Base-by-base conservation (phyloP, 2,113 vertebrate species). In the Coreoperca whiteheadi region DNA sequence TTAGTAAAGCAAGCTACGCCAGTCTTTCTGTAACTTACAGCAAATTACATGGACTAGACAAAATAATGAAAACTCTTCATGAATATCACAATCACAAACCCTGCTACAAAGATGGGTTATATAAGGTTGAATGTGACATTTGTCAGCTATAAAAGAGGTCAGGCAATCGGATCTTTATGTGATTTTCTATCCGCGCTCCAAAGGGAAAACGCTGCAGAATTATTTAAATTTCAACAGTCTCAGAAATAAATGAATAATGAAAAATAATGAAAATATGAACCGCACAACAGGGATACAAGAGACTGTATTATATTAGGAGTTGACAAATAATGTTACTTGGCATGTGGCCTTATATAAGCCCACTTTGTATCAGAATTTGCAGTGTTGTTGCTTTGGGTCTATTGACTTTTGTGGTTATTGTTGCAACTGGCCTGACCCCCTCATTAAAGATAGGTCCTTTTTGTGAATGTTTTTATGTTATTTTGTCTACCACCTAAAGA, bases 41-140 rank as follows among this genome's bases (percentile, higher is more conserved):
- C 21, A 41, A 32, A 75, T 53, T 75, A 18, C 8, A 43, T 21
- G 11, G 4, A 10, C 18, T 41, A 30, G 6, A 54, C n/a, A 14
- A 28, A 54, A 65, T 41, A 54, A 54, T 41, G n/a, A 76, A 41
- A 28, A 66, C n/a, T 20, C 37, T 41, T 66, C 14, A 46, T 46
- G 15, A 63, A 51, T 34, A 37, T 20, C 30, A 56, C 50, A 43
- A 43, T 67, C 15, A 28, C 25, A 65, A 53, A n/a, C 21, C 4
- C 25, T 34, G 39, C 37, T 59, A 14, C 60, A 73, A 15, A 34
- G 59, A 43, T 37, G 51, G 28, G 37, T n/a, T 69, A 20, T 25
- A 59, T 25, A 12, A 71, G 43, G n/a, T 8, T 57, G 34, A 53
- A 71, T 37, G 72, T 12, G 12, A 70, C 56, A 63, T 70, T 51